A percentile compares a stretch with the other conserved stretches of the same genome.
Evolutionary conservation across 2,113 vertebrate genomes (phyloP).

Genomic region (Empidonax alnorum): DNA sequence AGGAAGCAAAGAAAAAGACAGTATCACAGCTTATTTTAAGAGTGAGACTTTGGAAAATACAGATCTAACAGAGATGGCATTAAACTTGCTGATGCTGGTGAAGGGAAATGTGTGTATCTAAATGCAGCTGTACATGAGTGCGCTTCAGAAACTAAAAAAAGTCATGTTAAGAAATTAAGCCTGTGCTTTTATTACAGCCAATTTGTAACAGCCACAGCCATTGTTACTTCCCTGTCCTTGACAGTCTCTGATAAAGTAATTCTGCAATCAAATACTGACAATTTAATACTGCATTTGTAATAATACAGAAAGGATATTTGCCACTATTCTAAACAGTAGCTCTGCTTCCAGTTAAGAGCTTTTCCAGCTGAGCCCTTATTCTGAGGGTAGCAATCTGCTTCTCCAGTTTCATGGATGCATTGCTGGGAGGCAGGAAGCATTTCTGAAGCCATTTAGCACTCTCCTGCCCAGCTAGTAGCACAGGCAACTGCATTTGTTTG

Average conservation of each 20-base stretch:
- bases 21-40: neutral
- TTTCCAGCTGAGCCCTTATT: neutral
- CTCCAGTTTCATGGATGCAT: neutral
- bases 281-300: neutral
- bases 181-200: neutral
- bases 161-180: neutral
- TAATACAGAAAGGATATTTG: neutral
- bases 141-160: neutral
- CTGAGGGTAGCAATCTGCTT: neutral
- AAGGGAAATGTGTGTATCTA: neutral
- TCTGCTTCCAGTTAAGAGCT: neutral
- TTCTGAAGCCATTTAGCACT: neutral
- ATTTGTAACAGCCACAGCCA: neutral
- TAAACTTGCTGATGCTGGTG: accelerated
- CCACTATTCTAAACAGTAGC: neutral
- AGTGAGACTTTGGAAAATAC: neutral
- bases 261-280: neutral
- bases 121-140: neutral
- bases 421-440: neutral
- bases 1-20: neutral
- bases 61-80: neutral
- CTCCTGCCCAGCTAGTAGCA: neutral
- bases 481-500: constrained; percentile 2
- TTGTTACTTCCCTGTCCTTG: neutral
- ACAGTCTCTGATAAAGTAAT: neutral